These are phyloP conservation scores for Gasterosteus nipponicus DNA, from an alignment of 2,113 vertebrate species.

Conservation along the genomic window DNA sequence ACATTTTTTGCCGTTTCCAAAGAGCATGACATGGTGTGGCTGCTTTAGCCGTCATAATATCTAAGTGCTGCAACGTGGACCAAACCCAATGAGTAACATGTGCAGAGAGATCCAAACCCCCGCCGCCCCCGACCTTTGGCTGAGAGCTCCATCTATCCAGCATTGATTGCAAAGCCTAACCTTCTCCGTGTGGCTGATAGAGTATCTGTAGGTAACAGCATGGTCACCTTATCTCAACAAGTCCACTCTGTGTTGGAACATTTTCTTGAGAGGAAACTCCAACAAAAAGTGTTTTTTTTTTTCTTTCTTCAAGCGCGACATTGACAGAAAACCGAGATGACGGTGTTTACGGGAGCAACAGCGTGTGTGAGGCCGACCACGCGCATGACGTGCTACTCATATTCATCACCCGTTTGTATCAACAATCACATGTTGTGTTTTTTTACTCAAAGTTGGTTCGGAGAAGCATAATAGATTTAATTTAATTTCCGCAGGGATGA, in stretches of 20 bases:
- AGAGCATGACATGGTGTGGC: neutral
- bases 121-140: conserved; percentile 21
- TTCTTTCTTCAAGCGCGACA: neutral
- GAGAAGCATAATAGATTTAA: neutral
- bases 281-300: neutral
- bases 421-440: too few relatives aligned
- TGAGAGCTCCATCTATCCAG: conserved; percentile 7
- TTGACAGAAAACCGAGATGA: neutral
- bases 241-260: neutral
- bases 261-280: neutral
- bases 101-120: too few relatives aligned
- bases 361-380: neutral
- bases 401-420: too few relatives aligned
- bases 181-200: neutral
- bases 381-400: neutral
- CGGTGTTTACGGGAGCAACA: neutral
- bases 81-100: conserved; percentile 11
- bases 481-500: neutral
- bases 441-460: neutral
- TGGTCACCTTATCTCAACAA: neutral
- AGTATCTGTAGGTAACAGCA: neutral
- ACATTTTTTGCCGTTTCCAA: conserved; percentile 23
- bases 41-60: conserved; percentile 41
- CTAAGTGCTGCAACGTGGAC: conserved; percentile 17
- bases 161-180: conserved; percentile 4